Evolutionary conservation across 1,140 invertebrate genomes (phyloP).

Genomic region (Cydia amplana): DNA sequence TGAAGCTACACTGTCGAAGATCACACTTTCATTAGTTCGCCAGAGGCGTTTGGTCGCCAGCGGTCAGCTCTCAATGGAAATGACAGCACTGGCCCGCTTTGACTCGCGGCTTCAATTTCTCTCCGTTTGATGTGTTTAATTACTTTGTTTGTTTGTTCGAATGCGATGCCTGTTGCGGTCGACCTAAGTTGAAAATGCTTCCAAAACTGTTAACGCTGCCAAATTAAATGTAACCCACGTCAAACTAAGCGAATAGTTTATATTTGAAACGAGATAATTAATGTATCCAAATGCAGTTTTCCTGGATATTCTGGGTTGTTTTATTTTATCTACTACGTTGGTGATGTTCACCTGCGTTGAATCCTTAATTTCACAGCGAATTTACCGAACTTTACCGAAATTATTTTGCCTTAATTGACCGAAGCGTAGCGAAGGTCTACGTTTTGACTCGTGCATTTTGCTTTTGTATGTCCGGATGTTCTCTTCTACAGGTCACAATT

Average conservation of each 20-base stretch:
- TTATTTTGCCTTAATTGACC: background rate
- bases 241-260: constrained; percentile 72
- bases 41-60: background rate
- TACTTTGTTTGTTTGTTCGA: constrained; percentile 77
- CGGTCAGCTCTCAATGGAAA: background rate
- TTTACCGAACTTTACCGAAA: background rate
- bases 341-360: too few species aligned
- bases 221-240: constrained; percentile 77
- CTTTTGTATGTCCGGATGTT: too few species aligned
- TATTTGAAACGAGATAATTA: constrained; percentile 69
- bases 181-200: constrained; percentile 70
- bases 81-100: constrained; percentile 46
- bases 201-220: constrained; percentile 70
- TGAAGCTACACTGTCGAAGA: background rate
- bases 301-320: background rate
- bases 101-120: constrained; percentile 71
- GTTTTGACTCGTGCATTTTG: too few species aligned
- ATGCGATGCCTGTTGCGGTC: constrained; percentile 70
- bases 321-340: too few species aligned
- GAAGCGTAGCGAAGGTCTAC: too few species aligned
- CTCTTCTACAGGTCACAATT: too few species aligned
- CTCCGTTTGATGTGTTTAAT: constrained; percentile 78
- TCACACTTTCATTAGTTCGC: background rate
- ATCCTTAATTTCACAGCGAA: background rate
- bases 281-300: constrained; percentile 35